Evolutionary conservation across 2,797 vertebrate species (phyloP).

Genomic region (Stomatorhinus walkeri): DNA sequence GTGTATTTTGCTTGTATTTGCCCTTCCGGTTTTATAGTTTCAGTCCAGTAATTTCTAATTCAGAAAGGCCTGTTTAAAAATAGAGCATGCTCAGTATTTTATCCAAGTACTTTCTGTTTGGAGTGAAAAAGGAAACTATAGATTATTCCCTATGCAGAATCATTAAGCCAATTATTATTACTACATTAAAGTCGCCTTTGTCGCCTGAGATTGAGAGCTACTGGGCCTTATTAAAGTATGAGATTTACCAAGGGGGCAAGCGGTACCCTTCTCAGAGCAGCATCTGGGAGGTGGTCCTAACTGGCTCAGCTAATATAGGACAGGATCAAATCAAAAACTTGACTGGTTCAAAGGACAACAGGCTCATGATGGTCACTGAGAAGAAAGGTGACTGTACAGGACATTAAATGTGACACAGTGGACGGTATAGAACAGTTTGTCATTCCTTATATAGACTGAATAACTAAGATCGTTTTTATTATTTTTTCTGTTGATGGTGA

Average conservation of each 20-base stretch:
- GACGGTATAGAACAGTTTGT: background rate
- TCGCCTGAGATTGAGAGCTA: too few species aligned
- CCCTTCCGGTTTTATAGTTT: background rate
- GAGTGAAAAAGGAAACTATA: background rate
- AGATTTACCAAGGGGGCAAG: background rate
- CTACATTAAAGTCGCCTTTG: background rate
- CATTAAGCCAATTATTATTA: background rate
- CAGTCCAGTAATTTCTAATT: background rate
- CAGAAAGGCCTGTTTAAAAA: background rate
- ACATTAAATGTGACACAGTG: background rate
- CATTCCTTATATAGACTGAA: background rate
- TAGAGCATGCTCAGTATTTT: background rate
- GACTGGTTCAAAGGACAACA: background rate
- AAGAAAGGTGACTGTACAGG: background rate
- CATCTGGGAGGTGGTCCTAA: too few species aligned
- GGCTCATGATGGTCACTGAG: background rate
- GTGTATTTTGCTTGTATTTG: background rate
- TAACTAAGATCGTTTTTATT: background rate
- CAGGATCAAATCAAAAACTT: background rate
- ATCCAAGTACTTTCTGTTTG: background rate
- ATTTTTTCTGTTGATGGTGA: background rate
- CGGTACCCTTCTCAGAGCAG: background rate
- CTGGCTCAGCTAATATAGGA: background rate
- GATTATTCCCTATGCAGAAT: background rate
- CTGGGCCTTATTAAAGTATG: background rate